Evolutionary conservation across 2,888 invertebrate species (phyloP).

Genomic region (Eupithecia abbreviata): DNA sequence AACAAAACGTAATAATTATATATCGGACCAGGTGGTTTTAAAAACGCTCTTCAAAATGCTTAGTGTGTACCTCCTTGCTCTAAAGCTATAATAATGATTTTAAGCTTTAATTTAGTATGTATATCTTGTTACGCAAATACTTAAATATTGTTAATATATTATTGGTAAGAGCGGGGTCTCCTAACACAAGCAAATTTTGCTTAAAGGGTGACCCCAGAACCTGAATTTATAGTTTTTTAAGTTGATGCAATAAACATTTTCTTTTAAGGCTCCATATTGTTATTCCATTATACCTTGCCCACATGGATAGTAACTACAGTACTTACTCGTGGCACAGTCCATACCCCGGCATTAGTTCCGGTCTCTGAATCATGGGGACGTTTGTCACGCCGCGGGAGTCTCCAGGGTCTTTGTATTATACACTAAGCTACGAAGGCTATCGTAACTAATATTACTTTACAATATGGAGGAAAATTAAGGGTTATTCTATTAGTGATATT

Average conservation of each 20-base stretch:
- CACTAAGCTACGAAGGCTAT: neutral
- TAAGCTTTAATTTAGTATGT: too few relatives aligned
- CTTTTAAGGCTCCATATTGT: neutral
- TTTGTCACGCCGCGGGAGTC: neutral
- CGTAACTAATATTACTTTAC: neutral
- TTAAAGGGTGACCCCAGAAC: too few relatives aligned
- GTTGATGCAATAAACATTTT: too few relatives aligned
- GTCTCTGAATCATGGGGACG: constrained; percentile 1
- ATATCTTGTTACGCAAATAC: too few relatives aligned
- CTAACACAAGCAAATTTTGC: too few relatives aligned
- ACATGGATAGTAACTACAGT: neutral
- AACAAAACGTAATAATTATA: too few relatives aligned
- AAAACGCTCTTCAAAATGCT: neutral
- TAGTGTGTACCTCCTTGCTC: neutral
- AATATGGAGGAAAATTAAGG: neutral
- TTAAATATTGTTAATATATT: too few relatives aligned
- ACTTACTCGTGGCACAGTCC: neutral
- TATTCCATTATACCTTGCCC: neutral
- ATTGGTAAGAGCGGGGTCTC: too few relatives aligned
- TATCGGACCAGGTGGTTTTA: neutral
- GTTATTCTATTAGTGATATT: neutral
- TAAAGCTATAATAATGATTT: too few relatives aligned
- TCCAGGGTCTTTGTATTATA: neutral
- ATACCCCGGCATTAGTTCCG: neutral
- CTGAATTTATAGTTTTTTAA: too few relatives aligned